Conservation (phyloP, 2,113 vertebrate genomes). For the Channa argus region DNA sequence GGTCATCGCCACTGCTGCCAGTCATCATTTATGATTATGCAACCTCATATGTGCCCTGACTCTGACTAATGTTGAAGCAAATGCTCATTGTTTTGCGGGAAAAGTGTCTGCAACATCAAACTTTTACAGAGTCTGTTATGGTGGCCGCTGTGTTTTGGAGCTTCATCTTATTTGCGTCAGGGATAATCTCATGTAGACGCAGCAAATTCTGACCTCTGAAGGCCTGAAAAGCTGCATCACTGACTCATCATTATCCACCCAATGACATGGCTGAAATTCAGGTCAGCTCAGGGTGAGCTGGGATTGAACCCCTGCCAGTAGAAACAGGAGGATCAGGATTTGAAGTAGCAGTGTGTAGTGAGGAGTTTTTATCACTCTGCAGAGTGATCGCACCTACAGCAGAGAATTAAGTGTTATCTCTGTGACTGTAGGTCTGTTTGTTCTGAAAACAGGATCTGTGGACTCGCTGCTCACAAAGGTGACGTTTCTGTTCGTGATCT, state of each 20-base stretch:
- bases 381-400: slow-evolving; percentile 21
- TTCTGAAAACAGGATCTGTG: slow-evolving; percentile 64
- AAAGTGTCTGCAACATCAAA: too few relatives aligned
- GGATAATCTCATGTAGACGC: neutral
- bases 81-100: neutral
- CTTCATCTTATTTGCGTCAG: neutral
- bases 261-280: neutral
- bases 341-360: neutral
- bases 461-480: slow-evolving; percentile 8
- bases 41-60: slow-evolving; percentile 21
- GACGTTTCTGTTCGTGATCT: slow-evolving; percentile 18
- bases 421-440: slow-evolving; percentile 56
- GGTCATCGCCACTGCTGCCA: slow-evolving; percentile 1
- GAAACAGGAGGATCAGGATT: slow-evolving; percentile 36
- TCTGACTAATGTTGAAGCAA: slow-evolving; percentile 10
- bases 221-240: neutral
- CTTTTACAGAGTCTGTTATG: too few relatives aligned
- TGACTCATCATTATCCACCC: slow-evolving; percentile 23
- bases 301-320: slow-evolving; percentile 15
- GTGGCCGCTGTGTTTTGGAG: too few relatives aligned
- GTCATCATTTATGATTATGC: slow-evolving; percentile 21
- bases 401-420: slow-evolving; percentile 39
- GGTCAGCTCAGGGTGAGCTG: slow-evolving; percentile 23
- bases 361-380: slow-evolving; percentile 12
- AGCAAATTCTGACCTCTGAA: neutral